A percentile compares a stretch with the other conserved stretches of the same genome.
Conservation (phyloP, 2,113 vertebrate genomes). For the Cinclus cinclus region DNA sequence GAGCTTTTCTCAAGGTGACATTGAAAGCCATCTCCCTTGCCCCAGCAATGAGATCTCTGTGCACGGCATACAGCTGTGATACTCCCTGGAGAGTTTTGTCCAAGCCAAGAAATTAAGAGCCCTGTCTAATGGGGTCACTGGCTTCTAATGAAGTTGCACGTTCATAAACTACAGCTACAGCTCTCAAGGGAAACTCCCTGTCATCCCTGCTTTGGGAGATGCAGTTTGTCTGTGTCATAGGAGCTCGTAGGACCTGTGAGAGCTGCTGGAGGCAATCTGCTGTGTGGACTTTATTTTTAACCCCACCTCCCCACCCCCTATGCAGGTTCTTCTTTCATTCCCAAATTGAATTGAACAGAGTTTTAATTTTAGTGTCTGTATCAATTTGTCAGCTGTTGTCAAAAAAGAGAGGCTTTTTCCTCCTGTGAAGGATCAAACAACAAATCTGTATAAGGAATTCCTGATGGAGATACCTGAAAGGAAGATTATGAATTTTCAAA, state of each 20-base stretch:
- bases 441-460: constrained; percentile 6
- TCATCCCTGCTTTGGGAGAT: not conserved
- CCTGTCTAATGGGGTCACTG: not conserved
- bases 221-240: not conserved
- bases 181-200: not conserved
- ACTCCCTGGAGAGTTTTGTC: constrained; percentile 16
- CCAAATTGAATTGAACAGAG: constrained; percentile 46
- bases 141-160: constrained; percentile 44
- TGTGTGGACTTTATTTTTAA: constrained; percentile 9
- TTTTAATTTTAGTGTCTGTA: constrained; percentile 30
- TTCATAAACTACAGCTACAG: constrained; percentile 44
- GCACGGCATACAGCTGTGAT: not conserved
- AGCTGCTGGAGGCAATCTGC: not conserved
- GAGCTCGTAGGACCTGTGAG: not conserved
- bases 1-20: constrained; percentile 24
- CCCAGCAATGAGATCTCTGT: not conserved
- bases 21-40: not conserved
- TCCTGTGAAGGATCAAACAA: constrained; percentile 32
- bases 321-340: constrained; percentile 53
- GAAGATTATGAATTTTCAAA: constrained; percentile 9
- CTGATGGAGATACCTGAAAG: not conserved
- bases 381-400: constrained; percentile 32
- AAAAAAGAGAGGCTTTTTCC: not conserved
- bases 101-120: constrained; percentile 29
- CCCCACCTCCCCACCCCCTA: not conserved